A percentile compares a stretch with the other conserved stretches of the same genome.
These are phyloP conservation scores for Neomonachus schauinslandi DNA, from an alignment of 2,113 vertebrate genomes.

Conservation along the genomic window DNA sequence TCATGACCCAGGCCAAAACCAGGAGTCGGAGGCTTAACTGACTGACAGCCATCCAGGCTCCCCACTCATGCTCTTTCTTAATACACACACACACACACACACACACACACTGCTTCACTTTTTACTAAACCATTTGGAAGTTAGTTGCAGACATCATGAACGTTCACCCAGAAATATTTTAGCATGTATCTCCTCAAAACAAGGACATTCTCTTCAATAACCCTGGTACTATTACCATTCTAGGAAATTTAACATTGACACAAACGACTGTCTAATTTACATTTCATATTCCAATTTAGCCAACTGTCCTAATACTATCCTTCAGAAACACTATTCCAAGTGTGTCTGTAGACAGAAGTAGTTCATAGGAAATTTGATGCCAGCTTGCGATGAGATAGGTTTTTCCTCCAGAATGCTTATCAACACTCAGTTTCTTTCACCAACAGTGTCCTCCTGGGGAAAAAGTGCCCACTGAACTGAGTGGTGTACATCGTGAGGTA, in stretches of 20 bases:
- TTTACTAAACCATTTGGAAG: neutral
- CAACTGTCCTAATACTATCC: neutral
- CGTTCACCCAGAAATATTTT: neutral
- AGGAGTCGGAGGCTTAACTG: neutral
- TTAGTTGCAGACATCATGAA: neutral
- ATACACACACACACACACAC: neutral
- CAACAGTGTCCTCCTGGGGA: neutral
- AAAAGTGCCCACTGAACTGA: neutral
- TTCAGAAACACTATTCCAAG: neutral
- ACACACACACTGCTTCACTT: too few relatives aligned
- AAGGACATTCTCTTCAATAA: neutral
- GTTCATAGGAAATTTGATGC: neutral
- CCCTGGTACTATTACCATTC: neutral
- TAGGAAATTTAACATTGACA: neutral
- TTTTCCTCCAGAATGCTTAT: neutral
- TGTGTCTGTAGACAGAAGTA: neutral
- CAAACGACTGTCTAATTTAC: neutral
- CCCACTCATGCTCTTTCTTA: neutral
- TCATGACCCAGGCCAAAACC: neutral
- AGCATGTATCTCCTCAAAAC: neutral
- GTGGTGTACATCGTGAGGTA: accelerated
- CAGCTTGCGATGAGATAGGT: neutral
- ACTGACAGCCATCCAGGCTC: neutral
- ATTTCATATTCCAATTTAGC: neutral
- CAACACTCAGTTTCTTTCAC: neutral